Conservation (phyloP, 2,888 invertebrate species). For the Pinctada fucata region DNA sequence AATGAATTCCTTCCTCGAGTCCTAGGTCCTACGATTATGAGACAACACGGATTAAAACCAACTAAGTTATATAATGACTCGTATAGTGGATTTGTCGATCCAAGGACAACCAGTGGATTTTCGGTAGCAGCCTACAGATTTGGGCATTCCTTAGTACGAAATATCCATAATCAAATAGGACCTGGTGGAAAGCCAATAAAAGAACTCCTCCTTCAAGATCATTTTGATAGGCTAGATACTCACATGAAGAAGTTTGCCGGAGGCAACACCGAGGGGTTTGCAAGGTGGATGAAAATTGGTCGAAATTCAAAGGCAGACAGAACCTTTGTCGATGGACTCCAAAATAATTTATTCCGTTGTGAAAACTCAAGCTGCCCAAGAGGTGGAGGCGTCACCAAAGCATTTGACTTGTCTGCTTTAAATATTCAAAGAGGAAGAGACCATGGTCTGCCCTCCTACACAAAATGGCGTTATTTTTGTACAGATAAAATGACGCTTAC, state of each 20-base stretch:
- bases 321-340: constrained; percentile 6
- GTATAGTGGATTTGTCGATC: constrained; percentile 54
- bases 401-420: neutral
- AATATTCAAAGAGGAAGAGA: neutral
- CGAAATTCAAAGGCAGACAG: neutral
- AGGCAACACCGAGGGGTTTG: neutral
- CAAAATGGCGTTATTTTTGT: neutral
- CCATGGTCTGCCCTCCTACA: neutral
- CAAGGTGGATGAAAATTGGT: constrained; percentile 15
- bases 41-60: constrained; percentile 87
- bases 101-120: constrained; percentile 65
- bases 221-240: constrained; percentile 7
- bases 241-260: neutral
- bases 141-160: constrained; percentile 26
- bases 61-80: constrained; percentile 79
- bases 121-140: constrained; percentile 68
- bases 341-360: constrained; percentile 11
- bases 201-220: neutral
- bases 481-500: neutral
- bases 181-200: no score
- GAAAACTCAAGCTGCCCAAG: neutral
- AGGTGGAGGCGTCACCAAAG: neutral
- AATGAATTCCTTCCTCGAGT: constrained; percentile 84
- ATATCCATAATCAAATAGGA: neutral
- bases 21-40: constrained; percentile 93